phyloP scores from a whole-genome alignment of 2,113 vertebrate species.

The Myotis lucifugus region DNA sequence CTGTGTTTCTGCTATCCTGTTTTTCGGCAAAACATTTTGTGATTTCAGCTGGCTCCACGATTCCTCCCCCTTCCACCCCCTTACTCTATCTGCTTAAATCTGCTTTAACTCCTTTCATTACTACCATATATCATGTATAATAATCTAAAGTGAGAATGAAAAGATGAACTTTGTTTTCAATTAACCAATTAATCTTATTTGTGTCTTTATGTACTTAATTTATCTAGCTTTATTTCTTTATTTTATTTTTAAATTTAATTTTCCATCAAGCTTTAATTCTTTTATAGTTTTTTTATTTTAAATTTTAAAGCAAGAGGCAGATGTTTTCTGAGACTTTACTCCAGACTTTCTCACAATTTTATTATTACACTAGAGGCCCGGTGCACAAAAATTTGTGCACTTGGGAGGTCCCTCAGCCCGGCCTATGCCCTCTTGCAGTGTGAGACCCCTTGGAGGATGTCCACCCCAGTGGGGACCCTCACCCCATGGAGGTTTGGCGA shows the following conservation, averaged over 20 bases:
- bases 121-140: not conserved
- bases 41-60: too few relatives aligned
- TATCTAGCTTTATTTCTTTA: slow-evolving; percentile 15
- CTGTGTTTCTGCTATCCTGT: too few relatives aligned
- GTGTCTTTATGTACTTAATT: slow-evolving; percentile 32
- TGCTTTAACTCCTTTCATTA: not conserved
- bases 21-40: too few relatives aligned
- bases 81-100: too few relatives aligned
- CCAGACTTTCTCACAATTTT: not conserved
- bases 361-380: not conserved
- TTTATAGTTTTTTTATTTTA: slow-evolving; percentile 12
- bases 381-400: too few relatives aligned
- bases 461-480: too few relatives aligned
- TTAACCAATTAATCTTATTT: slow-evolving; percentile 41
- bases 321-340: slow-evolving; percentile 53
- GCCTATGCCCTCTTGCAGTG: too few relatives aligned
- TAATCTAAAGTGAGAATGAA: slow-evolving; percentile 1
- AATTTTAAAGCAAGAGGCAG: slow-evolving; percentile 36
- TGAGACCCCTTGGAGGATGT: too few relatives aligned
- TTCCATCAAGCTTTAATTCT: not conserved
- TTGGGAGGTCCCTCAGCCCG: too few relatives aligned
- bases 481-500: too few relatives aligned
- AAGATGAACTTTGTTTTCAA: slow-evolving; percentile 14
- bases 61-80: too few relatives aligned
- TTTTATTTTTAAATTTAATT: not conserved